Base-by-base conservation (phyloP, 2,888 invertebrate genomes). In the Rhimphoctona megacephalus region DNA sequence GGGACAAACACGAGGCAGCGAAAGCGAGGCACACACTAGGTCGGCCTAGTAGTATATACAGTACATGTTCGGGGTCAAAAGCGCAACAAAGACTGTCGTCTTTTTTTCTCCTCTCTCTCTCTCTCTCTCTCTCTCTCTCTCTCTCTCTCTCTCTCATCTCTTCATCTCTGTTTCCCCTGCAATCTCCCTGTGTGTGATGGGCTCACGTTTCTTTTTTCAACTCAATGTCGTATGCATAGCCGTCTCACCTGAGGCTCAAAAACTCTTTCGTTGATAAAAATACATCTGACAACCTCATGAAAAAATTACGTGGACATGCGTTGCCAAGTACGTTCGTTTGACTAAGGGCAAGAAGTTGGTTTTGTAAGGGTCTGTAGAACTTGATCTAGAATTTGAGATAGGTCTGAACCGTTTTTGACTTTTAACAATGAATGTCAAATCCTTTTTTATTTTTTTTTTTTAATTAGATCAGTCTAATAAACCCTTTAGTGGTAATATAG, bases 71-170 rank as follows among this genome's bases (percentile, higher is more conserved):
- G 90, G 90, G 92, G 91, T 92, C 89, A 93, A 93, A 93, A 92
- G 92, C 92, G 92, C 93, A 93, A 92, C 92, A 91, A 92, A 92
- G 91, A 92, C 90, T 90, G 90, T 90, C 90, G 83, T 90, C 90
- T 89, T 89, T 89, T 61, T 61, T 86, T 90, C 77, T 39, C 78
- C 79, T 70, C 77, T 80, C 85, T 78, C 72, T 52, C 52, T 72
- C 33, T 89, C 86, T n/a, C n/a, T n/a, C n/a, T n/a, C n/a, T n/a
- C n/a, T n/a, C n/a, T n/a, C n/a, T n/a, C n/a, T n/a, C n/a, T n/a
- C n/a, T n/a, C n/a, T n/a, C n/a, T n/a, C n/a, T n/a, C n/a, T n/a
- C n/a, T n/a, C n/a, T n/a, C n/a, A n/a, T 87, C 88, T 39, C 87
- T 79, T 88, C 85, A 88, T 87, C 90, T 87, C 88, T 88, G 54